Evolutionary conservation across 2,888 invertebrate species (phyloP).

Genomic region (Elegia similella): DNA sequence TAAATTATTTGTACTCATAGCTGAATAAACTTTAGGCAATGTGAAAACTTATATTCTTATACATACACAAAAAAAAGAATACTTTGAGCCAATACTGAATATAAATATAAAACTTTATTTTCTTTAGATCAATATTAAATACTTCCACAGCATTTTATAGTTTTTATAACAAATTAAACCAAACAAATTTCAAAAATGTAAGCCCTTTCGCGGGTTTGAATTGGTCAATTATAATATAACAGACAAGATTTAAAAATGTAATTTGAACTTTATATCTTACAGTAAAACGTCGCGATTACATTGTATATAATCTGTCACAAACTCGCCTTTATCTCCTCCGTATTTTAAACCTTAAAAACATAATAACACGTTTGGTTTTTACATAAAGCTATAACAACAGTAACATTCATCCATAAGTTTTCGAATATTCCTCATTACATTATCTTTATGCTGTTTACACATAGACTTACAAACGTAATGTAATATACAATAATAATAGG

Average conservation of each 20-base stretch:
- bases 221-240: not conserved
- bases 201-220: not conserved
- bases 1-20: constrained; percentile 11
- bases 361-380: constrained; percentile 79
- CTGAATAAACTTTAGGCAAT: constrained; percentile 16
- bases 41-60: constrained; percentile 32
- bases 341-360: constrained; percentile 63
- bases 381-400: constrained; percentile 79
- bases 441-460: constrained; percentile 49
- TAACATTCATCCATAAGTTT: constrained; percentile 68
- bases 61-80: constrained; percentile 47
- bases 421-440: constrained; percentile 54
- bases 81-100: constrained; percentile 76
- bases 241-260: constrained; percentile 12
- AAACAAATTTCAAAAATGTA: not conserved
- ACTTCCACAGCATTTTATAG: not conserved
- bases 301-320: constrained; percentile 21
- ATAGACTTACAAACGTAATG: constrained; percentile 42
- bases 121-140: not conserved
- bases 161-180: not conserved
- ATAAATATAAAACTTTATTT: constrained; percentile 28
- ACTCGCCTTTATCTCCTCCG: constrained; percentile 30
- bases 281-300: constrained; percentile 10
- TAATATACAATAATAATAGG: constrained; percentile 42
- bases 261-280: constrained; percentile 18